Percentiles rank a stretch among this genome's conserved stretches.
Evolutionary conservation across 2,797 vertebrate species (phyloP).

Genomic region (Rhinatrema bivittatum): DNA sequence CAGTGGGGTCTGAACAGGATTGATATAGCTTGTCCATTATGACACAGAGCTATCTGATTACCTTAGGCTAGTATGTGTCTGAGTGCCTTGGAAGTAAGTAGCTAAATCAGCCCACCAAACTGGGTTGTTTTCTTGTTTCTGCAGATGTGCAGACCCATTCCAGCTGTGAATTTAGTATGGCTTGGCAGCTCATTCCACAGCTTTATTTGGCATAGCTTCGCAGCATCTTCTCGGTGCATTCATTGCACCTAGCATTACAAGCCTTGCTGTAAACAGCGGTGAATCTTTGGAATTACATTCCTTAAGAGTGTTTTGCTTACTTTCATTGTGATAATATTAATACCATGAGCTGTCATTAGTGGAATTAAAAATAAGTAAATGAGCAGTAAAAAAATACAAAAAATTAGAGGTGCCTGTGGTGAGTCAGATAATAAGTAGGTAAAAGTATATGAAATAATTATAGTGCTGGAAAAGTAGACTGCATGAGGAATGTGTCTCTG

Average conservation of each 20-base stretch:
- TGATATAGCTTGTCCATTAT: no score
- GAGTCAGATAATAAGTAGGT: conserved; percentile 61
- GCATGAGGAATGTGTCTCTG: conserved; percentile 48
- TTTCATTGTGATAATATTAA: conserved; percentile 44
- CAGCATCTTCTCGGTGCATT: conserved; percentile 42
- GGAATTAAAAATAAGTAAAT: conserved; percentile 59
- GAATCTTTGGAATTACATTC: no score
- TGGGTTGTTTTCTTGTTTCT: no score
- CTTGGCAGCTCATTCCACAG: no score
- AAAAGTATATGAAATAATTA: conserved; percentile 66
- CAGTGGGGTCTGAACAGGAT: no score
- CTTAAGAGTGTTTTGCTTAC: conserved; percentile 40
- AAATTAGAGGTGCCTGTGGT: conserved; percentile 52
- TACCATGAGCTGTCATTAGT: conserved; percentile 49
- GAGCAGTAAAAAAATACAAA: conserved; percentile 47
- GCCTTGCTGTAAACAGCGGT: conserved; percentile 43
- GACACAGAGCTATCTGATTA: no score
- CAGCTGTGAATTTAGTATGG: no score
- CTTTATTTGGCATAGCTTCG: no score
- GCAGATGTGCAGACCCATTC: no score
- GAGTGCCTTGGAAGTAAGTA: no score
- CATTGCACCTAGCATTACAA: conserved; percentile 37
- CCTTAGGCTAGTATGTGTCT: no score
- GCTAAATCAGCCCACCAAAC: no score
- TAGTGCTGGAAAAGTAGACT: conserved; percentile 47